Base-by-base conservation (phyloP, 2,888 invertebrate genomes). In the Lasioglossum leucozonium region DNA sequence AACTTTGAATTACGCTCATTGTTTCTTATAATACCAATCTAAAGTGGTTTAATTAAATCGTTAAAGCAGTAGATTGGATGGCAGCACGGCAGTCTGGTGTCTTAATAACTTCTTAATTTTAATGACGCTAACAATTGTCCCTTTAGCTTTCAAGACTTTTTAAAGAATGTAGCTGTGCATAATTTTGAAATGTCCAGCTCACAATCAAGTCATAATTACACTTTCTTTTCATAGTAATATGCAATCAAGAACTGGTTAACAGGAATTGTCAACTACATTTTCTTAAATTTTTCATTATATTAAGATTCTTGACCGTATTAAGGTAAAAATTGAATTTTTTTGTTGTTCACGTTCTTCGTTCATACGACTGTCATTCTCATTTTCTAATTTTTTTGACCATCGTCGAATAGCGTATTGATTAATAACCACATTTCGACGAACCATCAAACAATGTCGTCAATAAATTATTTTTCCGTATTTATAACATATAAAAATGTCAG, bases 91-190 rank as follows among this genome's bases (percentile, higher is more conserved):
- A 37, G 22, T 34, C 22, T 37, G 37, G 67, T 22, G 22, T 22
- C 67, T 67, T 67, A 37, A 67, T 67, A 67, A 67, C 67, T 67
- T 67, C 34, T 22, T 67, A 67, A 67, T 67, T 67, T 67, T 67
- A 67, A 67, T 37, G 67, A 22, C 18, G 18, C 10, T 22, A 37
- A 34, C 67, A 67, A 67, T 34, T 37, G 67, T 37, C 67, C 11
- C 22, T 18, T 65, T 4, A 22, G 22, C 22, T 67, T 34, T 11
- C 4, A 22, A 37, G 67, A 34, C 37, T 22, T 67, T 34, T 22
- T 22, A 22, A 67, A 37, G 37, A 1, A 22, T 18, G 22, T 4
- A 37, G 37, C 22, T 37, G 22, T 22, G 67, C 22, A 37, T 67
- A 67, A 67, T 67, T 37, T 4, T 22, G 65, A 34, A 34, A 65